Percentiles rank a stretch among this genome's conserved stretches.
Conservation (phyloP, 37 sponge, comb jelly and placozoan species). For the Eunapius fragilis region DNA sequence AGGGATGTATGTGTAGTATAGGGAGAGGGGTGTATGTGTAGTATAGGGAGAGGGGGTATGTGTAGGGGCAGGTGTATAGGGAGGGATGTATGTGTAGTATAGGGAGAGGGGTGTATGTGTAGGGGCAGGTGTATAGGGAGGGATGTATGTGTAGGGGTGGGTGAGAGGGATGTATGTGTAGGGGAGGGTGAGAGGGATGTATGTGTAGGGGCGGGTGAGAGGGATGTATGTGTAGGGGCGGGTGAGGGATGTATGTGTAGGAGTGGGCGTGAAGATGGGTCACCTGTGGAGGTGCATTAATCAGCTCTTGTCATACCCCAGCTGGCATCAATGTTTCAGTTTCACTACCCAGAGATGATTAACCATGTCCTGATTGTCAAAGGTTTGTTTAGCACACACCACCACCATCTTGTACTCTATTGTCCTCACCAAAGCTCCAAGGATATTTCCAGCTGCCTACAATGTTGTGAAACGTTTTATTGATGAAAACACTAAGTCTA, state of each 20-base stretch:
- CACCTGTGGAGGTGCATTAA: neutral
- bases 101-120: no score
- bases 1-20: neutral
- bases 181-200: no score
- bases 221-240: no score
- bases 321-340: conserved; percentile 49
- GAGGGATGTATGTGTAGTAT: neutral
- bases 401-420: neutral
- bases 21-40: neutral
- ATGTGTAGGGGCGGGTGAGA: no score
- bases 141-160: no score
- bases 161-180: no score
- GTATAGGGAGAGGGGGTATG: neutral
- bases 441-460: conserved; percentile 64
- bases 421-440: conserved; percentile 34
- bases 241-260: no score
- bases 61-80: neutral
- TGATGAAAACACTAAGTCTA: conserved; percentile 57
- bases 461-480: conserved; percentile 69
- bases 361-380: conserved; percentile 53
- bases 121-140: no score
- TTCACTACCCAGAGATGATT: conserved; percentile 60
- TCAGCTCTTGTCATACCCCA: neutral
- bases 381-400: conserved; percentile 15
- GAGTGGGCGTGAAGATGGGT: no score